Base-by-base conservation (phyloP, 2,113 vertebrate species). In the Symphodus melops region DNA sequence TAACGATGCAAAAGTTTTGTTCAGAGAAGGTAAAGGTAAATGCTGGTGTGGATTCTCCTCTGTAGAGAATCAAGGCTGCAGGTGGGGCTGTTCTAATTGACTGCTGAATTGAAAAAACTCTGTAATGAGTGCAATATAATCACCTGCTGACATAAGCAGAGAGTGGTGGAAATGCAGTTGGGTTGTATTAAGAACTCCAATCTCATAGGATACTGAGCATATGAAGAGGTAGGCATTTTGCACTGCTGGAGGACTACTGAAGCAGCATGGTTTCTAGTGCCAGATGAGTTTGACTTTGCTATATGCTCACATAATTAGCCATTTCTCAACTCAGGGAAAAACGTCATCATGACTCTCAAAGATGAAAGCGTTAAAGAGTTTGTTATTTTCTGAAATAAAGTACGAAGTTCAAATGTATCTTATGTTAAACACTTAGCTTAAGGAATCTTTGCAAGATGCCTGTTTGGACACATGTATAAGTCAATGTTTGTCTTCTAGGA, bases 111-210 rank as follows among this genome's bases (percentile, higher is more conserved):
- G 63, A 75, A 71, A 66, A 62, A 58, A 9, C 72, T 51, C 48
- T 70, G 46, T 85, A 89, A 80, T 86, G 80, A 88, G 62, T 54
- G 57, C 81, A 79, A 88, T 73, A 75, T 82, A 86, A 88, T 89
- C 79, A 73, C 76, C 75, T 88, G 84, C 88, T 89, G 88, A 90
- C 73, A 81, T 78, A 77, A 86, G 88, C 89, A 77, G 77, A 81
- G 46, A 77, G 52, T 57, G 36, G 82, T 81, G 66, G 74, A 85
- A 68, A 84, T 75, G 67, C 74, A 62, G 72, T 80, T n/a, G 66
- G 65, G 63, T 52, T 86, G 72, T 56, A 68, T 77, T 84, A 85
- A 70, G 55, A 63, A 77, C 17, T 72, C 67, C 68, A 79, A 56
- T 88, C 84, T 88, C 75, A 65, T 23, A 85, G 82, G 82, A 84